Conservation (phyloP, 35 echinoderm and acorn worm genomes). For the Heliocidaris tuberculata region DNA sequence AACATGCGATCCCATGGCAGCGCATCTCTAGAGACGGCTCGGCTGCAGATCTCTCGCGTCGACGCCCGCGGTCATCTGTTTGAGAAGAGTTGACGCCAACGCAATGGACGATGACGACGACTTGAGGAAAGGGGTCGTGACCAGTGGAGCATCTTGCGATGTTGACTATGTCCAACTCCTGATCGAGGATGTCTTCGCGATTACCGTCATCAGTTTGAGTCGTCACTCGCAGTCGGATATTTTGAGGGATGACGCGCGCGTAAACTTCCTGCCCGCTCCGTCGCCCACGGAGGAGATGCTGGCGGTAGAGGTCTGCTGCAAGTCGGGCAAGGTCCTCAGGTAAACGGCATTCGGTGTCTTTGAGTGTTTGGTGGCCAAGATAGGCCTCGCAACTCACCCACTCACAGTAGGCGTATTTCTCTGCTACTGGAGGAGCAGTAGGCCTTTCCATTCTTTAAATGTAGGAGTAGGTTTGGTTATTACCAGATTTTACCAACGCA, state of each 20-base stretch:
- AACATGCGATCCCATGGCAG: conserved; percentile 33
- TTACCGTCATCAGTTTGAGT: neutral
- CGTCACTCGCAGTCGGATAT: neutral
- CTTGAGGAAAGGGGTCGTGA: conserved; percentile 41
- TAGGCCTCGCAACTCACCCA: conserved; percentile 33
- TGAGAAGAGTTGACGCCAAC: neutral
- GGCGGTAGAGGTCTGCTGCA: neutral
- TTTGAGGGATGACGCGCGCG: conserved; percentile 3
- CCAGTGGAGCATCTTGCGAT: conserved; percentile 36
- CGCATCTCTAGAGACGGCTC: conserved; percentile 5
- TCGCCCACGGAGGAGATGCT: neutral
- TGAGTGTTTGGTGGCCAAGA: neutral
- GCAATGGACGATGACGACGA: conserved; percentile 29
- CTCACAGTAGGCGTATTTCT: conserved; percentile 22
- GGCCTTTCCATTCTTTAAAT: neutral
- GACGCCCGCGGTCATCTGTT: neutral
- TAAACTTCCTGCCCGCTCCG: neutral
- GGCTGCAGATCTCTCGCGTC: neutral
- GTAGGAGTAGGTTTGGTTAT: no score
- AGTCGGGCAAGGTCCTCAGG: conserved; percentile 12
- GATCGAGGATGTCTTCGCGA: neutral
- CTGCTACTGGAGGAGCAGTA: neutral
- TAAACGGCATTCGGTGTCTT: neutral
- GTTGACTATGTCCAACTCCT: neutral
- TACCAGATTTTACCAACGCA: no score